Conservation (phyloP, 1,140 invertebrate genomes). For the Caerostris darwini region DNA sequence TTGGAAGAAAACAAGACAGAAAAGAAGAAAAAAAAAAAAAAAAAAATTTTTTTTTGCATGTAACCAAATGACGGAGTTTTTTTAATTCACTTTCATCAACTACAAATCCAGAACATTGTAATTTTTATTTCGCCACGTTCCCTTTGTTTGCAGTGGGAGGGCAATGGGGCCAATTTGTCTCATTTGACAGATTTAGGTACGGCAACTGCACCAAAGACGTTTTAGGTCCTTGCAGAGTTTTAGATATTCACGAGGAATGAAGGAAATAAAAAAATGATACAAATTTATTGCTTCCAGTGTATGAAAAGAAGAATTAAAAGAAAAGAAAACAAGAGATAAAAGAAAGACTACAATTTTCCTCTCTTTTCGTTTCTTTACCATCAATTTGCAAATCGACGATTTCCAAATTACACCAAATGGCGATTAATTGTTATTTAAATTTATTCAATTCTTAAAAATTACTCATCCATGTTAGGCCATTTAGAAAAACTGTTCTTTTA, state of each 20-base stretch:
- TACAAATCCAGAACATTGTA: neutral
- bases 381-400: slow-evolving; percentile 57
- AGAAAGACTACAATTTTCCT: neutral
- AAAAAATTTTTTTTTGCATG: neutral
- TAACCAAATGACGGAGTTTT: slow-evolving; percentile 13
- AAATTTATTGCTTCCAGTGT: slow-evolving; percentile 46
- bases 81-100: neutral
- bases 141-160: slow-evolving; percentile 42
- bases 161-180: slow-evolving; percentile 61
- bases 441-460: neutral
- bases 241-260: neutral
- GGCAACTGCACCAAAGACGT: slow-evolving; percentile 55
- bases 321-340: neutral
- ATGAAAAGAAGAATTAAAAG: neutral
- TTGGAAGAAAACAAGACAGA: too few relatives aligned
- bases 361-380: slow-evolving; percentile 4
- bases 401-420: too few relatives aligned
- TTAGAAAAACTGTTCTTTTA: neutral
- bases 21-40: too few relatives aligned
- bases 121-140: slow-evolving; percentile 36
- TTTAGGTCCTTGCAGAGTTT: slow-evolving; percentile 50
- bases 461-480: neutral
- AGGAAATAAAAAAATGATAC: neutral
- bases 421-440: slow-evolving; percentile 44
- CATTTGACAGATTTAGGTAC: slow-evolving; percentile 51